Evolutionary conservation across 2,797 vertebrate genomes (phyloP), one percentile per base, ranked within the genome.

Genomic region (Mareca penelope): DNA sequence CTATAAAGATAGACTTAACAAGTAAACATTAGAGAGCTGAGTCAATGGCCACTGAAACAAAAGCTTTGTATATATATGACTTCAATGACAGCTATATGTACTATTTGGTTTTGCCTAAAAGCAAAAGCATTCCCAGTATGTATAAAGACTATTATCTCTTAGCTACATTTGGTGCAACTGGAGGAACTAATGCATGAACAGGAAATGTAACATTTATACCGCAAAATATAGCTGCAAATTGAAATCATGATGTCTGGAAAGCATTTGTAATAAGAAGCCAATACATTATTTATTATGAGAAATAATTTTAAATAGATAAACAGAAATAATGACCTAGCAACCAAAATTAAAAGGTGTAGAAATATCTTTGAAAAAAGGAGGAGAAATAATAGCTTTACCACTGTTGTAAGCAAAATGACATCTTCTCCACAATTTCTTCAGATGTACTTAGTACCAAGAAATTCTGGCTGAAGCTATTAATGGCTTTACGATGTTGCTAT

Each of bases 171-270:
- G 15, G 22, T 87, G 28, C 26, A 46, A 3, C 28, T 7, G 61
- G 50, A 80, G 77, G 57, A 17, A 40, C 6, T 76, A 61, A 61
- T 61, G 40, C 9, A 21, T 64, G 39, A 70, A 60, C 35, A 89
- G 29, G 29, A 76, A 79, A 64, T 0, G 0, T 69, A n/a, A 46
- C 44, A 15, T 15, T 50, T 15, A 7, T 72, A 44, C 21, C 72
- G 61, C 40, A 71, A 87, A 76, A 90, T 55, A 10, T 24, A 82
- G 10, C 31, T 57, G 22, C 5, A 8, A 21, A 26, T 81, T 46
- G 52, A 69, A 82, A 94, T 80, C 19, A 55, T 50, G 12, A 9
- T 46, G n/a, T 35, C 13, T 26, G 26, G 33, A 87, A 67, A 87
- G 11, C 3, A 33, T 85, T 84, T 81, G 17, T 56, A 78, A 13